phyloP scores from a whole-genome alignment of 2,797 vertebrate species.

The Bradypodion pumilum region DNA sequence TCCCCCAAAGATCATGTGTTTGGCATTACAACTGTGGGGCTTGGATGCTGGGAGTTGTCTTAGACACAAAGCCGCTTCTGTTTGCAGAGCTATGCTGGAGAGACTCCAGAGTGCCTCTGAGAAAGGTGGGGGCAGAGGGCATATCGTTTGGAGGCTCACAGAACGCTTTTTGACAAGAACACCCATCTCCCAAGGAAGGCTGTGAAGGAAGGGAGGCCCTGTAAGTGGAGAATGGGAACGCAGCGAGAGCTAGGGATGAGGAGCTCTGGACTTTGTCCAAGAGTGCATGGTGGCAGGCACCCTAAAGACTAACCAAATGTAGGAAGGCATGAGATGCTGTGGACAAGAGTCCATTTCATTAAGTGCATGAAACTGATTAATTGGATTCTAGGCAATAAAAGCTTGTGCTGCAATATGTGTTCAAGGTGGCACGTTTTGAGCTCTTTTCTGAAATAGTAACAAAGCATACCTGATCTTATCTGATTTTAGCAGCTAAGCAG shows the following conservation, averaged over 20 bases:
- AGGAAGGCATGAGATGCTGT: not conserved
- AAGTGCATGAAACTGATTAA: not conserved
- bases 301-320: not conserved
- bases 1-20: slow-evolving; percentile 27
- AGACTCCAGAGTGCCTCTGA: slow-evolving; percentile 23
- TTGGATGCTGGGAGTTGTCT: slow-evolving; percentile 8
- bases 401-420: not conserved
- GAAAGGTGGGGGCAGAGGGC: slow-evolving; percentile 25
- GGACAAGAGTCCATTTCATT: not conserved
- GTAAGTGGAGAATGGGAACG: not conserved
- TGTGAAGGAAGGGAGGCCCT: not conserved
- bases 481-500: too few relatives aligned
- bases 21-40: not conserved
- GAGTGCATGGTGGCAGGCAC: not conserved
- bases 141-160: slow-evolving; percentile 12
- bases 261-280: not conserved
- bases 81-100: slow-evolving; percentile 16
- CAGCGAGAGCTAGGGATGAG: not conserved
- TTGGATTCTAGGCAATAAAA: not conserved
- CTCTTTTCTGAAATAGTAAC: not conserved
- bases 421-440: not conserved
- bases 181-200: slow-evolving; percentile 5
- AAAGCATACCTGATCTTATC: too few relatives aligned
- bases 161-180: slow-evolving; percentile 15
- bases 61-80: slow-evolving; percentile 39